Conservation (phyloP, 2,888 invertebrate species). For the Pycnomerus fuliginosus region DNA sequence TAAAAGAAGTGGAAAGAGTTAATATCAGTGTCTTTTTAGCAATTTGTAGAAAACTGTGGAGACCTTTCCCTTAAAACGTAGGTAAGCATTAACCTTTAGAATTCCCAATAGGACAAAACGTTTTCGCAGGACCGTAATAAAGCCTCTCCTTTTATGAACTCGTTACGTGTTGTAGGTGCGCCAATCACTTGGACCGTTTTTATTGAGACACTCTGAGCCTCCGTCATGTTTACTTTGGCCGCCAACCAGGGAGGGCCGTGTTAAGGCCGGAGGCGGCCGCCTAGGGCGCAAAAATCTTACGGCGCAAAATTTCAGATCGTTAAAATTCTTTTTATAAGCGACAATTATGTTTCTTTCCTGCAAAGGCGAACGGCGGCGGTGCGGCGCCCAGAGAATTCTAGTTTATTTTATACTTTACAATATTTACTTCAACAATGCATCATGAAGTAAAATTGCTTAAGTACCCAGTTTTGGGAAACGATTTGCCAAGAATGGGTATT, state of each 20-base stretch:
- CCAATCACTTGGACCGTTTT: constrained; percentile 38
- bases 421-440: too few relatives aligned
- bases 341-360: too few relatives aligned
- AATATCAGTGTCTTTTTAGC: constrained; percentile 46
- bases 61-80: constrained; percentile 37
- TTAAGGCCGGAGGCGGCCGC: too few relatives aligned
- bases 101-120: constrained; percentile 40
- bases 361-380: too few relatives aligned
- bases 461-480: too few relatives aligned
- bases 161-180: constrained; percentile 43
- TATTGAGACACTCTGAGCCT: constrained; percentile 17
- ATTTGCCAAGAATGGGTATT: too few relatives aligned
- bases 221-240: constrained; percentile 16
- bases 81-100: constrained; percentile 39
- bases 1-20: constrained; percentile 36
- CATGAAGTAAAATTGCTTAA: too few relatives aligned
- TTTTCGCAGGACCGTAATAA: constrained; percentile 49
- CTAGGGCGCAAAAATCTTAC: too few relatives aligned
- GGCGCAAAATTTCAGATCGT: too few relatives aligned
- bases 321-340: too few relatives aligned
- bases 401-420: too few relatives aligned
- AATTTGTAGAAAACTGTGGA: constrained; percentile 41
- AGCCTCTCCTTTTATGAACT: constrained; percentile 47
- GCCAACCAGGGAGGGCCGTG: constrained; percentile 2
- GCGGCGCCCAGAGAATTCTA: too few relatives aligned